These are phyloP conservation scores for Meiosimyza decipiens DNA, from an alignment of 2,888 invertebrate species.

Conservation along the genomic window DNA sequence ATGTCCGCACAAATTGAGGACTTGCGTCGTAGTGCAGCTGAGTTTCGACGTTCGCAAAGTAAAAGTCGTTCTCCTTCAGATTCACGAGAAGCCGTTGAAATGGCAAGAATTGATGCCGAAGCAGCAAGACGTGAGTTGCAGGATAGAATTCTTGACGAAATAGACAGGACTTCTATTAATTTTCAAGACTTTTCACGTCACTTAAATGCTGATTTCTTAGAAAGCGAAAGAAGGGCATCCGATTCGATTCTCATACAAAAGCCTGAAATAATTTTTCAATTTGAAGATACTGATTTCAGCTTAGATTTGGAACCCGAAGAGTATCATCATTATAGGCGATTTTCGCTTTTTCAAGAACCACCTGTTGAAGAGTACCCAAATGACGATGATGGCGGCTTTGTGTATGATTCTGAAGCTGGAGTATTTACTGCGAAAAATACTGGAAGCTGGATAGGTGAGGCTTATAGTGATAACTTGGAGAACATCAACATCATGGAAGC, in stretches of 20 bases:
- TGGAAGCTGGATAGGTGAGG: conserved; percentile 56
- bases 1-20: conserved; percentile 54
- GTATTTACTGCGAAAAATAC: conserved; percentile 57
- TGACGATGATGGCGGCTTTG: conserved; percentile 57
- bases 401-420: conserved; percentile 59
- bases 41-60: conserved; percentile 61
- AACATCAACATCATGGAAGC: not conserved
- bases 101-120: conserved; percentile 51
- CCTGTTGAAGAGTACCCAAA: conserved; percentile 62
- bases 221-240: conserved; percentile 62
- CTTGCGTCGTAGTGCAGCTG: conserved; percentile 56
- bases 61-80: conserved; percentile 59
- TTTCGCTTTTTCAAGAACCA: conserved; percentile 60
- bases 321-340: conserved; percentile 65
- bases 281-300: conserved; percentile 47
- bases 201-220: conserved; percentile 56
- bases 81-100: conserved; percentile 42
- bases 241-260: conserved; percentile 60
- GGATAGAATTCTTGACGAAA: conserved; percentile 56
- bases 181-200: conserved; percentile 59
- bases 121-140: conserved; percentile 54
- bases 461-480: conserved; percentile 50
- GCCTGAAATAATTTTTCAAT: conserved; percentile 52
- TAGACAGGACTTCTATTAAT: conserved; percentile 55
- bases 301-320: conserved; percentile 62